A percentile compares a stretch with the other conserved stretches of the same genome.
Evolutionary conservation across 2,888 invertebrate genomes (phyloP).

Genomic region (Trissonchulus latispiculum): DNA sequence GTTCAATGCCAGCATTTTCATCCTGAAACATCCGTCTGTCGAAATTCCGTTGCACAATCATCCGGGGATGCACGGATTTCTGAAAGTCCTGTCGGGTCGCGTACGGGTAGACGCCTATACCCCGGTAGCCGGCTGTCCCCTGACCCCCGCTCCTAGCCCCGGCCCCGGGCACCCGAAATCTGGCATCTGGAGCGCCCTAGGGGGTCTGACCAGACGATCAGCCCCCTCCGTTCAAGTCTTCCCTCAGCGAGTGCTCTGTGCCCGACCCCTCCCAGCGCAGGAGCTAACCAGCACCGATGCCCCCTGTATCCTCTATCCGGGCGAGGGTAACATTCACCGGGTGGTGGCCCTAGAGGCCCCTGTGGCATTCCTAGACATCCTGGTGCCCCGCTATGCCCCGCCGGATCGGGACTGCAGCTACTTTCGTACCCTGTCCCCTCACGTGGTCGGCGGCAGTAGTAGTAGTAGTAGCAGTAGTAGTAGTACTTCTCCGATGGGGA

Average conservation of each 20-base stretch:
- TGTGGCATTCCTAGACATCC: slow-evolving; percentile 3
- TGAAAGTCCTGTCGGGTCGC: background rate
- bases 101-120: background rate
- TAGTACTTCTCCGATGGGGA: no score
- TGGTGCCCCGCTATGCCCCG: background rate
- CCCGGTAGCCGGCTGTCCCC: background rate
- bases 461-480: no score
- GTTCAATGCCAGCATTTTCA: background rate
- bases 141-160: no score
- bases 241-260: background rate
- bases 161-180: no score
- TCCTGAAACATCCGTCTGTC: background rate
- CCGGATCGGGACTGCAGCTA: slow-evolving; percentile 4
- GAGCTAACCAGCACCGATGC: background rate
- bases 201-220: no score
- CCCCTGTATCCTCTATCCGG: background rate
- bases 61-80: slow-evolving; percentile 5
- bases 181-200: no score
- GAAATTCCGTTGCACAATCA: slow-evolving; percentile 13
- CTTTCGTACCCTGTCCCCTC: background rate
- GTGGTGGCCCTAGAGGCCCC: background rate
- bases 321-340: background rate
- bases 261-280: background rate
- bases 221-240: no score
- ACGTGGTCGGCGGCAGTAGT: no score